Conservation (phyloP, 2,113 vertebrate genomes). For the Triplophysa rosa region DNA sequence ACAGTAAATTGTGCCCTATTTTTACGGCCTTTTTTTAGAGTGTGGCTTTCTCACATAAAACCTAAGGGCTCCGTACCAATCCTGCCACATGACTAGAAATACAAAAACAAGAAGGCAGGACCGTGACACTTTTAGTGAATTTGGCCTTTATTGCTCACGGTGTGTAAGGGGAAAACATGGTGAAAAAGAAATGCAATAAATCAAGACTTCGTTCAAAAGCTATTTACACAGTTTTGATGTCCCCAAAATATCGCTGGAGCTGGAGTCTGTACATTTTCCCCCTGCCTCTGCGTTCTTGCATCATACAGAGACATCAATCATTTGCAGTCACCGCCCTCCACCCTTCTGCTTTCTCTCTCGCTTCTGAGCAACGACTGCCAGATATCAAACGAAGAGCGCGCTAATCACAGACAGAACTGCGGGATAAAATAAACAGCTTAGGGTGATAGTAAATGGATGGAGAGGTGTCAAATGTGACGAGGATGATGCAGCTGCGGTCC, state of each 20-base stretch:
- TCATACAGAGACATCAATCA: conserved; percentile 31
- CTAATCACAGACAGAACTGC: conserved; percentile 27
- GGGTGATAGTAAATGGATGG: conserved; percentile 18
- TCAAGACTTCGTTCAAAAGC: not conserved
- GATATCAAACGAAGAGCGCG: conserved; percentile 21
- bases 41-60: too few species aligned
- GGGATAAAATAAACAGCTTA: conserved; percentile 11
- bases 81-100: too few species aligned
- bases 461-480: conserved; percentile 19
- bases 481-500: conserved; percentile 38
- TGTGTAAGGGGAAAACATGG: not conserved
- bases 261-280: conserved; percentile 2
- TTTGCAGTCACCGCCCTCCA: conserved; percentile 5
- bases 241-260: conserved; percentile 3
- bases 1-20: too few species aligned
- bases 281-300: conserved; percentile 2
- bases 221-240: not conserved
- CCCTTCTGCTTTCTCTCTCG: not conserved
- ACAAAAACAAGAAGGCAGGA: too few species aligned
- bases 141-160: not conserved
- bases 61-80: too few species aligned
- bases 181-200: not conserved
- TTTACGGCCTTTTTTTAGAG: too few species aligned
- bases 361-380: not conserved
- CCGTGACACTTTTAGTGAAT: too few species aligned